Conservation (phyloP, 2,797 vertebrate genomes). For the Clangula hyemalis region DNA sequence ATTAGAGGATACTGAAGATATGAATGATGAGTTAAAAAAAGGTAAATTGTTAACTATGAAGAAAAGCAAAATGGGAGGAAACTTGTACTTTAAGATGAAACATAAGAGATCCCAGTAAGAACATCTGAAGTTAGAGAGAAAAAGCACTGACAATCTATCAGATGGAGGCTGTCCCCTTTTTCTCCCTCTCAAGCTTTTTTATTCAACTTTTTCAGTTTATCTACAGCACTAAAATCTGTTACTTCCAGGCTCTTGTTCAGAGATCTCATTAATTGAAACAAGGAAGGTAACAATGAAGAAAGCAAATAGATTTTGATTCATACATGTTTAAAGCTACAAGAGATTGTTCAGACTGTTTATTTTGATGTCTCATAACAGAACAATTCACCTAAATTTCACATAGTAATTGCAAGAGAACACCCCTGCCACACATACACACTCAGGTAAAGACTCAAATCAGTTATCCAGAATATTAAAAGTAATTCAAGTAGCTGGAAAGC, state of each 20-base stretch:
- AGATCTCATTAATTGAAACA: slow-evolving; percentile 27
- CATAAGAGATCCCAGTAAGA: background rate
- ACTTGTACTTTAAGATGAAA: background rate
- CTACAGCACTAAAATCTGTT: slow-evolving; percentile 28
- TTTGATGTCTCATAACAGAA: slow-evolving; percentile 25
- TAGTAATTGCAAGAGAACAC: background rate
- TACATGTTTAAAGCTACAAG: slow-evolving; percentile 43
- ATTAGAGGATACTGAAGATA: background rate
- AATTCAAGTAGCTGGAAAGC: background rate
- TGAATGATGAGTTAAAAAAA: background rate
- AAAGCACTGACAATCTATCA: background rate
- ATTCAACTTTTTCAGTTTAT: background rate
- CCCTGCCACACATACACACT: too few species aligned
- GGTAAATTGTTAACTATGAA: background rate
- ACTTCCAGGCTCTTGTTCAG: slow-evolving; percentile 1
- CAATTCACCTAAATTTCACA: background rate
- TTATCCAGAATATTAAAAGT: slow-evolving; percentile 14
- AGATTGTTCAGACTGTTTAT: slow-evolving; percentile 42
- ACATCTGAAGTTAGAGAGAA: background rate
- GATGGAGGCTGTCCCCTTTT: background rate
- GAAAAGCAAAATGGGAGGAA: background rate
- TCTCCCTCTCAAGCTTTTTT: background rate
- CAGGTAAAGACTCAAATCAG: background rate
- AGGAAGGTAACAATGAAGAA: slow-evolving; percentile 25
- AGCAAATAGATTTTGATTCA: slow-evolving; percentile 51